Conservation (phyloP, 2,888 invertebrate species). For the Sminthurides aquaticus region DNA sequence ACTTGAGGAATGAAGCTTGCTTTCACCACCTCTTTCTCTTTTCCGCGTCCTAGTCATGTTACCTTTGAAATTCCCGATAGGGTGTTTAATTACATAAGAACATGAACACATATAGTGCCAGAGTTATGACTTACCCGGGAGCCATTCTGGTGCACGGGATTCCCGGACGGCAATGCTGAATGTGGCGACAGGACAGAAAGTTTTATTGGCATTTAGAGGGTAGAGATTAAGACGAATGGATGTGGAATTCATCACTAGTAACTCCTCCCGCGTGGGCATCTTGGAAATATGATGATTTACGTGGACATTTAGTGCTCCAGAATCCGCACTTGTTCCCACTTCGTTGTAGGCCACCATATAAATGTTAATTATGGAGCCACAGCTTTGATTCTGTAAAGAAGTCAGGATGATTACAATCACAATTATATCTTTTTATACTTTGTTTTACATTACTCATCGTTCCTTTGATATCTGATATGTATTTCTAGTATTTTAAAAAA, state of each 20-base stretch:
- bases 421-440: too few species aligned
- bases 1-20: too few species aligned
- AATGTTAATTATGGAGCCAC: constrained; percentile 41
- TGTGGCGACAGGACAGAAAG: constrained; percentile 36
- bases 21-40: too few species aligned
- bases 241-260: constrained; percentile 34
- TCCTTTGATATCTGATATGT: too few species aligned
- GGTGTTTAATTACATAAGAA: too few species aligned
- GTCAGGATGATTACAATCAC: too few species aligned
- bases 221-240: constrained; percentile 37
- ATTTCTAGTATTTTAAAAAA: too few species aligned
- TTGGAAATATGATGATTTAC: constrained; percentile 33
- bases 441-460: too few species aligned
- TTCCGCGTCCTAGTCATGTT: too few species aligned
- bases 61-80: too few species aligned
- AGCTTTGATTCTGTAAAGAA: constrained; percentile 29
- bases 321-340: constrained; percentile 35
- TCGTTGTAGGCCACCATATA: constrained; percentile 41
- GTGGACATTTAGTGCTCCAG: constrained; percentile 37
- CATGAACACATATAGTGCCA: too few species aligned
- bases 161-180: constrained; percentile 36
- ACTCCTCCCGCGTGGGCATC: constrained; percentile 29
- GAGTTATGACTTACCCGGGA: constrained; percentile 21
- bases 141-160: constrained; percentile 29
- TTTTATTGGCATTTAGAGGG: constrained; percentile 34